These are phyloP conservation scores for Bergia puertoricense DNA, from an alignment of 92 coral and sea anemone genomes.

Conservation along the genomic window DNA sequence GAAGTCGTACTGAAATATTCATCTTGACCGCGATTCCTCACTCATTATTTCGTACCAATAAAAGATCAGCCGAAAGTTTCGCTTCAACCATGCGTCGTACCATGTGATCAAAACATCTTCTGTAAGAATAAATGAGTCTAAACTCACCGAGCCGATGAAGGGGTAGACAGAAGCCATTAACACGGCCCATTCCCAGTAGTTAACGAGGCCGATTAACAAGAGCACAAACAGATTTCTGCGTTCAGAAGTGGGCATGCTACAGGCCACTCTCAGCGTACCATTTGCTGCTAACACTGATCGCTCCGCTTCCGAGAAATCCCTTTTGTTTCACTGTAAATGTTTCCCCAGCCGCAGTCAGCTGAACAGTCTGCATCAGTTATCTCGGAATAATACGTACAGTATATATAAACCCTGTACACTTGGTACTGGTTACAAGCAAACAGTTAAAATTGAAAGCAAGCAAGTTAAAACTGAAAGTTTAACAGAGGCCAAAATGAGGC, in stretches of 20 bases:
- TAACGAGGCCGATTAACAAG: conserved; percentile 9
- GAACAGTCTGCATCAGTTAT: no score
- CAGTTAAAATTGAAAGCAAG: no score
- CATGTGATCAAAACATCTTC: neutral
- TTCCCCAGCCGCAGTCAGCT: no score
- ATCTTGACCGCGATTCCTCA: neutral
- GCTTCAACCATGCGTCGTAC: neutral
- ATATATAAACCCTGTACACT: no score
- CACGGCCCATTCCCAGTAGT: conserved; percentile 42
- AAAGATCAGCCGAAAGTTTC: neutral
- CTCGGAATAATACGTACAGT: no score
- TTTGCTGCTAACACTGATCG: neutral
- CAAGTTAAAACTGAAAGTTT: no score
- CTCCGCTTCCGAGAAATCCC: neutral
- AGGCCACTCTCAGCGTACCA: neutral
- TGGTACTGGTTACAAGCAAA: no score
- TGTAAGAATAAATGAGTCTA: neutral
- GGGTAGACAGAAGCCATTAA: conserved; percentile 25
- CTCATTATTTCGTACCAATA: neutral
- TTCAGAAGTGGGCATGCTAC: conserved; percentile 2
- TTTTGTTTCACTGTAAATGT: neutral
- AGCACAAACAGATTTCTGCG: conserved; percentile 21
- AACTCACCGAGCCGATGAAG: conserved; percentile 25
- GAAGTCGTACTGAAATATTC: neutral
- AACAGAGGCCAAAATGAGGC: no score